Evolutionary conservation across 2,113 vertebrate species (phyloP), one percentile per base, ranked within the genome.

Genomic region (Callocephalon fimbriatum): DNA sequence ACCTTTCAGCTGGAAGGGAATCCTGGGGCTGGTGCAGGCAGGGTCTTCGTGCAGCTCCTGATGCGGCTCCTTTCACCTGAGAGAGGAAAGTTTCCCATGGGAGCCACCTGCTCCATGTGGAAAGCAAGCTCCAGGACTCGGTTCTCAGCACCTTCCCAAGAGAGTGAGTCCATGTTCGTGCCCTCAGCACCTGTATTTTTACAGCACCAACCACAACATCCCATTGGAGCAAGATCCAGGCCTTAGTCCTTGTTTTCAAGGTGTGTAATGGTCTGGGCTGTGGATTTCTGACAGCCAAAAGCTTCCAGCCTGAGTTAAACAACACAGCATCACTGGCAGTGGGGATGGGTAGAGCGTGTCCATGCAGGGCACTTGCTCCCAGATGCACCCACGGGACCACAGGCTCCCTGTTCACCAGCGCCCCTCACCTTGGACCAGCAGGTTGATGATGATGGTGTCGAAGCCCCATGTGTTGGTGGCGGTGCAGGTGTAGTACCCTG

Each of bases 391-490:
- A 0, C 4, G 77, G 68, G 51, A 29, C 2, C 2, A 1, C 5
- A 4, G 19, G 23, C 8, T 21, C 2, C 5, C 26, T 10, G 31
- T 32, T 0, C 4, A 1, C 29, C 32, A 9, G 35, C 17, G 0
- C 26, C 18, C 10, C 97, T 95, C 97, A 99, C 99, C 99, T 99
- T 99, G 99, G 48, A 99, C 99, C 74, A 99, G 98, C 58, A 99
- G 99, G 98, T 99, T 99, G 95, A 99, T 98, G 29, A 99, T 99
- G 97, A 99, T 99, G 91, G 99, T 99, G 97, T 99, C 99, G 1
- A 99, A 99, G 86, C 99, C 99, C 77, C 99, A 98, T 0, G 99
- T 99, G 98, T 99, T 99, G 95, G 99, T 99, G 92, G 99, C 99
- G 0, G 99, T 99, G 98, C 99, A 99, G 73, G 99, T 99, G 97